These are phyloP conservation scores for Vireo griseus DNA, from an alignment of 2,797 vertebrate species.

Conservation along the genomic window DNA sequence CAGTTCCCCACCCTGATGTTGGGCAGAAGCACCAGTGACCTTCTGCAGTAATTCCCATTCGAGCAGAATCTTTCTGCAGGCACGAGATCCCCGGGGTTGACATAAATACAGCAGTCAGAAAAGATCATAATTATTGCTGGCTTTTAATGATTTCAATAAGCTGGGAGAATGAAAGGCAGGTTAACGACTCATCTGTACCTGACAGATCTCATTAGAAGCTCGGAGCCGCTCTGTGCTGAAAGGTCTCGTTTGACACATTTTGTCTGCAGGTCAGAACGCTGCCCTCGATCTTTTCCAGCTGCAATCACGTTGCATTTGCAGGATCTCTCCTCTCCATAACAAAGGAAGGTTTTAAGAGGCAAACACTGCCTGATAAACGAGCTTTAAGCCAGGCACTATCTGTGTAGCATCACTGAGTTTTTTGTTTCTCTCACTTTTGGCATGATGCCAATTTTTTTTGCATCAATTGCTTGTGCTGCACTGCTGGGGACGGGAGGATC, in stretches of 20 bases:
- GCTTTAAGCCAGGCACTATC: background rate
- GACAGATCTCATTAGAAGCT: background rate
- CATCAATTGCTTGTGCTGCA: background rate
- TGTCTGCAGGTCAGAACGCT: background rate
- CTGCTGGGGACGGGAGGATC: background rate
- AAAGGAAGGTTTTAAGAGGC: background rate
- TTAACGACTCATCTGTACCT: background rate
- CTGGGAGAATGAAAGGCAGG: background rate
- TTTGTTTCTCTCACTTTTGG: background rate
- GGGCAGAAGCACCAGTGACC: background rate
- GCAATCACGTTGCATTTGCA: background rate
- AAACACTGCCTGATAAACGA: background rate
- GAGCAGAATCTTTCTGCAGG: background rate
- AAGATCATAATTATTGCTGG: background rate
- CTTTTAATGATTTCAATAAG: background rate
- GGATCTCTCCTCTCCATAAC: background rate
- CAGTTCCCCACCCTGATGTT: fast-evolving
- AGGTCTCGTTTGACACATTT: slow-evolving; percentile 12
- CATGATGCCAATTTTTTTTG: background rate
- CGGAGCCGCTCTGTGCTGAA: background rate
- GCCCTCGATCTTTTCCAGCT: background rate
- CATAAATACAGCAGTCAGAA: background rate
- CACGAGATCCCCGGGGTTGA: background rate
- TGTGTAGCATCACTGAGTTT: background rate
- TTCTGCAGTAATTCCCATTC: background rate